Percentiles rank a stretch among this genome's conserved stretches.
These are phyloP conservation scores for Anguilla pacifica DNA, from an alignment of 2,797 vertebrate genomes.

Conservation along the genomic window DNA sequence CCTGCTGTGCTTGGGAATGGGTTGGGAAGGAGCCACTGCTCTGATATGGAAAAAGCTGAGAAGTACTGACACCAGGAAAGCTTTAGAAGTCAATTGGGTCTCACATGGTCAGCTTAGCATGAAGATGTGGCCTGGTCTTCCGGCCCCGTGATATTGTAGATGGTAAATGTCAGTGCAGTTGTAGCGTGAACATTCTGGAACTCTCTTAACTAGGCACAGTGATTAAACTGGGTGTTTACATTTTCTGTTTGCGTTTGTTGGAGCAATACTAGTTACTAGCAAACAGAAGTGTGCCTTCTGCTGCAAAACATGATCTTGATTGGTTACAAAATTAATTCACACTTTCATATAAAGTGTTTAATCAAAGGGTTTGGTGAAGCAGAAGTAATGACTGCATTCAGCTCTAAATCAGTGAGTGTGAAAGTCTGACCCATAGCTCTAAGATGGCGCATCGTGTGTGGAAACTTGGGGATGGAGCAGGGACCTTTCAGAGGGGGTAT, in stretches of 20 bases:
- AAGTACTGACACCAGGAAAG: background rate
- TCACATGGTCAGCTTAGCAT: constrained; percentile 2
- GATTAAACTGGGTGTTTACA: no score
- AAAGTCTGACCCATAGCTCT: background rate
- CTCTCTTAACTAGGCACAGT: background rate
- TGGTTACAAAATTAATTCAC: background rate
- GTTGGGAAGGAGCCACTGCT: background rate
- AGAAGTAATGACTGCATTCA: background rate
- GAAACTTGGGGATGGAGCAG: background rate
- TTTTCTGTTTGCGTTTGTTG: background rate
- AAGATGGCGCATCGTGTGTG: background rate
- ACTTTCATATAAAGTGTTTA: background rate
- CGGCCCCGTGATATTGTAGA: background rate
- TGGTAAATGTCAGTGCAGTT: background rate
- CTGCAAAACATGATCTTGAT: background rate
- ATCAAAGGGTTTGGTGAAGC: background rate
- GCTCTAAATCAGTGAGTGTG: no score
- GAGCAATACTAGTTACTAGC: background rate
- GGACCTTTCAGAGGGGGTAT: background rate
- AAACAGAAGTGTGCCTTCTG: background rate
- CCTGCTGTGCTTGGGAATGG: background rate
- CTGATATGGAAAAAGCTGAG: background rate
- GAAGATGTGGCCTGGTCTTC: background rate
- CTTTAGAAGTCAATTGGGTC: background rate
- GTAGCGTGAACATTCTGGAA: background rate